Evolutionary conservation across 2,797 vertebrate genomes (phyloP).

Genomic region (Pipistrellus nathusii): DNA sequence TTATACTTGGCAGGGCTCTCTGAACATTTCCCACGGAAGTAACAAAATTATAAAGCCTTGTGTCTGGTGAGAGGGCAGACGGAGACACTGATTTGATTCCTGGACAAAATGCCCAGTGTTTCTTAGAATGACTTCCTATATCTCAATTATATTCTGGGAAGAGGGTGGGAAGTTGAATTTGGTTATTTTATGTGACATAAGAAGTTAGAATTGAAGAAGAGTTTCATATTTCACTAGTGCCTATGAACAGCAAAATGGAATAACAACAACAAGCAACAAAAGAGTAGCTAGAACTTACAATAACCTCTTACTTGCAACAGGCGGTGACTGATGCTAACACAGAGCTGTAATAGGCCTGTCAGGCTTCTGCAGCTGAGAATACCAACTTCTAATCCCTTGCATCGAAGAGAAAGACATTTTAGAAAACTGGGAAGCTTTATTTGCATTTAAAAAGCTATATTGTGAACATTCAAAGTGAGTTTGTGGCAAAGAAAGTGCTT

Average conservation of each 20-base stretch:
- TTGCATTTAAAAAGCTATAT: constrained; percentile 85
- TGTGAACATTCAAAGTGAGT: constrained; percentile 72
- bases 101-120: constrained; percentile 81
- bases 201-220: constrained; percentile 82
- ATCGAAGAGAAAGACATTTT: constrained; percentile 77
- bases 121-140: constrained; percentile 75
- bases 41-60: constrained; percentile 66
- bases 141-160: constrained; percentile 81
- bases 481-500: constrained; percentile 76
- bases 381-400: constrained; percentile 83
- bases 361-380: constrained; percentile 81
- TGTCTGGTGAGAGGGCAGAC: constrained; percentile 74
- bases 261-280: constrained; percentile 89
- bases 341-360: constrained; percentile 86
- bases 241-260: constrained; percentile 84
- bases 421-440: constrained; percentile 75
- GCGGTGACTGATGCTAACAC: constrained; percentile 83
- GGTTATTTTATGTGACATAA: constrained; percentile 85
- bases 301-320: constrained; percentile 82
- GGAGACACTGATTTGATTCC: constrained; percentile 82
- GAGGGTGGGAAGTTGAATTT: constrained; percentile 67
- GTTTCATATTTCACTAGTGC: constrained; percentile 80
- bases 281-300: constrained; percentile 83
- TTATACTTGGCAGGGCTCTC: constrained; percentile 50
- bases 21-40: constrained; percentile 70